Evolutionary conservation across 2,113 vertebrate genomes (phyloP).

Genomic region (Ophthalmolycus amberensis): DNA sequence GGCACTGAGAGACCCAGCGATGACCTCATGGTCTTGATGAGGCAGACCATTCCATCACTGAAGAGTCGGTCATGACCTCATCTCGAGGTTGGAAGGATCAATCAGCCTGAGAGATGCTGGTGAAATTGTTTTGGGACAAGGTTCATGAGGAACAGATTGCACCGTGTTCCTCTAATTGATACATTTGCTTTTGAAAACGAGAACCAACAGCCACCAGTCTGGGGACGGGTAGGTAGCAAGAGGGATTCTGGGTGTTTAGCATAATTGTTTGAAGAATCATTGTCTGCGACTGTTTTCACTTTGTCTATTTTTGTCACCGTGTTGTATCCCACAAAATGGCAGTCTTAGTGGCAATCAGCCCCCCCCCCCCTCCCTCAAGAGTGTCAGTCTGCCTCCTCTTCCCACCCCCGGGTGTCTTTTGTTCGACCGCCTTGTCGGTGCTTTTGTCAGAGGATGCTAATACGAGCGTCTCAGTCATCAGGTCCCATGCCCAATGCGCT

Average conservation of each 20-base stretch:
- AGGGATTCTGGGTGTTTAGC: conserved; percentile 38
- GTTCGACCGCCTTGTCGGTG: conserved; percentile 40
- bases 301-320: conserved; percentile 51
- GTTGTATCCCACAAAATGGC: conserved; percentile 68
- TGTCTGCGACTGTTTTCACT: conserved; percentile 53
- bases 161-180: conserved; percentile 41
- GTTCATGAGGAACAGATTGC: conserved; percentile 16
- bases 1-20: conserved; percentile 5
- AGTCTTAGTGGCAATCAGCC: conserved; percentile 70
- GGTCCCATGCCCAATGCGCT: conserved; percentile 64
- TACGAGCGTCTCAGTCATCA: conserved; percentile 67
- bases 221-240: conserved; percentile 22
- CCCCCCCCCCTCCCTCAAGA: conserved; percentile 10
- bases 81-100: conserved; percentile 49
- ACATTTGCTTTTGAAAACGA: conserved; percentile 25
- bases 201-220: conserved; percentile 26
- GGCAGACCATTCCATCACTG: conserved; percentile 31
- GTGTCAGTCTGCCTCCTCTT: conserved; percentile 64
- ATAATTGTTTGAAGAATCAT: conserved; percentile 59
- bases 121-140: conserved; percentile 34
- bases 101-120: conserved; percentile 35
- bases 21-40: conserved; percentile 42
- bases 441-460: conserved; percentile 67
- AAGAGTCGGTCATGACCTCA: conserved; percentile 41
- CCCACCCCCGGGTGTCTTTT: conserved; percentile 62